These are phyloP conservation scores for Sebastolobus alascanus DNA, from an alignment of 2,797 vertebrate genomes.

Conservation along the genomic window DNA sequence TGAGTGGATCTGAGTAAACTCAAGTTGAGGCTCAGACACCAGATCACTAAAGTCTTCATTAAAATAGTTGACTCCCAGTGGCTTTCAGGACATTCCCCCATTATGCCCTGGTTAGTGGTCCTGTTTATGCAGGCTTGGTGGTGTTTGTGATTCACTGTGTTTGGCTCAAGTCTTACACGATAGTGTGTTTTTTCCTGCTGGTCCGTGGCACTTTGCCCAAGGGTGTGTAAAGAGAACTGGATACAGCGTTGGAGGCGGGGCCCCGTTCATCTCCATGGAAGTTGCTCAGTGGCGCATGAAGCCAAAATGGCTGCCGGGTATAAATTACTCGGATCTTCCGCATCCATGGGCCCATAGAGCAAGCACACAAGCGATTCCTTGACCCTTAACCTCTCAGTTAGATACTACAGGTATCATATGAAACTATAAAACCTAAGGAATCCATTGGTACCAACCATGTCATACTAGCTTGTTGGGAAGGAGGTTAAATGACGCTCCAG, in stretches of 20 bases:
- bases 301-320: neutral
- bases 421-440: no score
- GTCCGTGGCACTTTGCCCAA: neutral
- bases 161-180: no score
- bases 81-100: neutral
- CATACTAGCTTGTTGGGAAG: no score
- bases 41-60: constrained; percentile 10
- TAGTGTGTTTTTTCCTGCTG: neutral
- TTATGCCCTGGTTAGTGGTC: neutral
- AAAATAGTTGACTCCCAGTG: neutral
- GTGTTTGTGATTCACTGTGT: neutral
- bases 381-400: no score
- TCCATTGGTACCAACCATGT: no score
- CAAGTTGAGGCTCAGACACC: neutral
- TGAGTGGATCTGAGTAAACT: neutral
- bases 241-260: neutral
- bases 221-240: no score
- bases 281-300: neutral
- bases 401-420: no score
- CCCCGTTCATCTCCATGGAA: neutral
- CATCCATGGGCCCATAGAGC: no score
- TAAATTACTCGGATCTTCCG: neutral
- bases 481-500: no score
- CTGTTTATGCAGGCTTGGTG: neutral
- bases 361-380: no score